Conservation (phyloP, 2,888 invertebrate species). For the Nemurella pictetii region DNA sequence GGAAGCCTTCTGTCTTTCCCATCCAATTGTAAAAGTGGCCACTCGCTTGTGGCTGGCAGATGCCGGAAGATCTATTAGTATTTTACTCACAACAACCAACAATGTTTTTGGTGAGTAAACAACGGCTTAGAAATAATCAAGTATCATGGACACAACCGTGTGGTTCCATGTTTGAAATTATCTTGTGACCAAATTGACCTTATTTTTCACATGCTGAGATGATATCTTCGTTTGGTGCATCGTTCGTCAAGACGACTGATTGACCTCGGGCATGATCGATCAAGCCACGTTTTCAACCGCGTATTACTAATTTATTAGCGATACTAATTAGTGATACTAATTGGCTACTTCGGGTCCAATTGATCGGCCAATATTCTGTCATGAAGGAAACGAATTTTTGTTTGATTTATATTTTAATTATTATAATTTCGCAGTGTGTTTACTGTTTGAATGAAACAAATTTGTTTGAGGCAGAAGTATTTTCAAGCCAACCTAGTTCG, state of each 20-base stretch:
- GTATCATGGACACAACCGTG: too few species aligned
- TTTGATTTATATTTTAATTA: not conserved
- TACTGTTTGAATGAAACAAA: not conserved
- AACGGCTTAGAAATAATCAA: too few species aligned
- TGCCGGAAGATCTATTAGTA: not conserved
- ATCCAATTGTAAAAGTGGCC: not conserved
- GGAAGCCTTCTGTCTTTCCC: too few species aligned
- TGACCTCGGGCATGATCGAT: not conserved
- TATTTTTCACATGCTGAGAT: too few species aligned
- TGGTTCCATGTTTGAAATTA: too few species aligned
- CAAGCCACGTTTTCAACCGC: not conserved
- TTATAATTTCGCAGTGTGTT: not conserved
- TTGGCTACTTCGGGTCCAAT: too few species aligned
- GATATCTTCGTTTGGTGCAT: not conserved
- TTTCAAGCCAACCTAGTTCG: not conserved
- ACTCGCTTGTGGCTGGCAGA: not conserved
- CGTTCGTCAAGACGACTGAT: not conserved
- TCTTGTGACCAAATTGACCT: too few species aligned
- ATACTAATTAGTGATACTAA: too few species aligned
- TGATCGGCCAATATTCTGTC: not conserved
- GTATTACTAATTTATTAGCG: not conserved
- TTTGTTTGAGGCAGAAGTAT: not conserved
- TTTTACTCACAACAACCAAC: not conserved
- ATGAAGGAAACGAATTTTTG: not conserved
- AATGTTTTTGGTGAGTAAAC: not conserved